These are phyloP conservation scores for Julus scanicus DNA, from an alignment of 2,888 invertebrate genomes.

Conservation along the genomic window DNA sequence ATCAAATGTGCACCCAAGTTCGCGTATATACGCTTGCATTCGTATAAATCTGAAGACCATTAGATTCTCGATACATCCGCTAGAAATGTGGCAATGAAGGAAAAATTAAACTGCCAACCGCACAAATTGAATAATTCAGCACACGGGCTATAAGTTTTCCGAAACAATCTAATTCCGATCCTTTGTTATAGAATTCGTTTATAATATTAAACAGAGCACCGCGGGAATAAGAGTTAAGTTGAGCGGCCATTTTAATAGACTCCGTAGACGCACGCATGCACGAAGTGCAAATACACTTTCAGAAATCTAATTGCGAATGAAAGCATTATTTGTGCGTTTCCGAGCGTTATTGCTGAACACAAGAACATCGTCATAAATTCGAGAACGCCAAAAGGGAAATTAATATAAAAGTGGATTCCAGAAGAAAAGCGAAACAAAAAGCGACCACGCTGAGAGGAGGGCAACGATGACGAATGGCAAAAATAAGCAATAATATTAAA, in stretches of 20 bases:
- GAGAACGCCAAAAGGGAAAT: neutral
- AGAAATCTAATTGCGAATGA: conserved; percentile 1
- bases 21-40: too few species aligned
- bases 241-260: neutral
- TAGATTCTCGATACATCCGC: too few species aligned
- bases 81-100: neutral
- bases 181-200: neutral
- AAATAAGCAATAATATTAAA: conserved; percentile 28
- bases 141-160: neutral
- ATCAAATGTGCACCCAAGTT: too few species aligned
- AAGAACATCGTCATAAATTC: neutral
- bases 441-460: neutral
- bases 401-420: neutral
- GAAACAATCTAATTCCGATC: conserved; percentile 27
- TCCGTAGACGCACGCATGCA: neutral
- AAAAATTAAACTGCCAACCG: conserved; percentile 19
- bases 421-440: neutral
- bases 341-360: neutral
- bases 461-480: conserved; percentile 20
- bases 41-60: too few species aligned
- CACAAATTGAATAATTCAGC: conserved; percentile 21
- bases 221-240: neutral
- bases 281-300: neutral
- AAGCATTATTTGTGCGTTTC: conserved; percentile 12
- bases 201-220: neutral